These are phyloP conservation scores for Therioaphis trifolii DNA, from an alignment of 2,888 invertebrate species.

Conservation along the genomic window DNA sequence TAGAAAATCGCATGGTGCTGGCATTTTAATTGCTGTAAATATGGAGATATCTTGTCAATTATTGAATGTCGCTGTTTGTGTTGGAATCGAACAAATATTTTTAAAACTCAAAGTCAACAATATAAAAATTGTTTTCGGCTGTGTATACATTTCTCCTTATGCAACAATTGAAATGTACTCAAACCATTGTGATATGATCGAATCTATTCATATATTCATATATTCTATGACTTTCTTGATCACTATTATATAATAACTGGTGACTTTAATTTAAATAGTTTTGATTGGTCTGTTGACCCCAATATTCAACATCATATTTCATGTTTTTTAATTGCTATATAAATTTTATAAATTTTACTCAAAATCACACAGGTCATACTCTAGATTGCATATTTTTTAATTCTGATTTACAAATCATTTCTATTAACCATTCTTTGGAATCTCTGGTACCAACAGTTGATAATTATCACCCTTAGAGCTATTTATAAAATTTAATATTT, in stretches of 20 bases:
- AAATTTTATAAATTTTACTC: conserved; percentile 2
- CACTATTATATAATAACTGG: background rate
- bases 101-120: conserved; percentile 21
- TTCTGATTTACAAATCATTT: conserved; percentile 8
- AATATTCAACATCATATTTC: background rate
- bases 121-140: conserved; percentile 18
- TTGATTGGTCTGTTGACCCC: conserved; percentile 18
- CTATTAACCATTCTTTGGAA: background rate
- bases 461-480: too few species aligned
- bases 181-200: too few species aligned
- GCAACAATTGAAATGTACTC: background rate
- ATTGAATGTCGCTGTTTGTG: conserved; percentile 25
- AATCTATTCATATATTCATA: conserved; percentile 25
- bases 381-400: conserved; percentile 34
- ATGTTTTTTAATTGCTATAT: conserved; percentile 11
- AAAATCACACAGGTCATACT: conserved; percentile 13
- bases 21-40: conserved; percentile 31
- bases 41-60: background rate
- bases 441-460: too few species aligned
- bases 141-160: conserved; percentile 5
- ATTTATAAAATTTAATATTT: too few species aligned
- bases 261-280: too few species aligned
- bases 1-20: background rate
- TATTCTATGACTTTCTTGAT: background rate
- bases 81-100: conserved; percentile 26